Evolutionary conservation across 2,888 invertebrate species (phyloP).

Genomic region (Philereme vetulata): DNA sequence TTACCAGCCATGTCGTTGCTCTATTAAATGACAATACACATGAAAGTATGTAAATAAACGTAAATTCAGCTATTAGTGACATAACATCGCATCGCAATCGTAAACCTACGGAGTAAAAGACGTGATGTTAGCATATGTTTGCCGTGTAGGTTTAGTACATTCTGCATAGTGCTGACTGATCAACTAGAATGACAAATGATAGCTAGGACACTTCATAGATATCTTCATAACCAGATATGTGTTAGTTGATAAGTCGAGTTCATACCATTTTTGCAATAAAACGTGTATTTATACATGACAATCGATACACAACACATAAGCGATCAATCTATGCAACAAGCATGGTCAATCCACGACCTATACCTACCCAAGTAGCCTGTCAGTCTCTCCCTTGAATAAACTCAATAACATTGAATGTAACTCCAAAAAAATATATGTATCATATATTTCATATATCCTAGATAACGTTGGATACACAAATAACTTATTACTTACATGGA

Average conservation of each 20-base stretch:
- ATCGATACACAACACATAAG: constrained; percentile 19
- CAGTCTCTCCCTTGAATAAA: constrained; percentile 81
- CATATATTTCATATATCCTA: constrained; percentile 47
- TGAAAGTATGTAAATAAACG: background rate
- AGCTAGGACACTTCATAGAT: constrained; percentile 14
- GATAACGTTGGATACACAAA: constrained; percentile 61
- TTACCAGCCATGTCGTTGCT: constrained; percentile 67
- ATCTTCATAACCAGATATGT: constrained; percentile 11
- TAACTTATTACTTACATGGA: constrained; percentile 58
- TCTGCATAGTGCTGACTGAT: constrained; percentile 60
- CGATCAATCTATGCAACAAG: constrained; percentile 44
- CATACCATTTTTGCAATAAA: constrained; percentile 16
- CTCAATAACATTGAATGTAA: constrained; percentile 51
- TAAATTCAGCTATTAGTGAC: constrained; percentile 6
- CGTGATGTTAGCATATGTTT: constrained; percentile 8
- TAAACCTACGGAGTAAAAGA: constrained; percentile 4
- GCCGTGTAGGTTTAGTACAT: constrained; percentile 26
- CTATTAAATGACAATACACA: constrained; percentile 10
- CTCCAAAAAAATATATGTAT: constrained; percentile 43
- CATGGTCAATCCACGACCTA: constrained; percentile 63
- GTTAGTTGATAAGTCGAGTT: constrained; percentile 15
- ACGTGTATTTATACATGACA: constrained; percentile 5
- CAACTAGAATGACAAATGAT: constrained; percentile 45
- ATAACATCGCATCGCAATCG: background rate
- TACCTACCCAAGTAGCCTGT: constrained; percentile 59